phyloP scores from a whole-genome alignment of 2,113 vertebrate species.

The Plotosus lineatus region DNA sequence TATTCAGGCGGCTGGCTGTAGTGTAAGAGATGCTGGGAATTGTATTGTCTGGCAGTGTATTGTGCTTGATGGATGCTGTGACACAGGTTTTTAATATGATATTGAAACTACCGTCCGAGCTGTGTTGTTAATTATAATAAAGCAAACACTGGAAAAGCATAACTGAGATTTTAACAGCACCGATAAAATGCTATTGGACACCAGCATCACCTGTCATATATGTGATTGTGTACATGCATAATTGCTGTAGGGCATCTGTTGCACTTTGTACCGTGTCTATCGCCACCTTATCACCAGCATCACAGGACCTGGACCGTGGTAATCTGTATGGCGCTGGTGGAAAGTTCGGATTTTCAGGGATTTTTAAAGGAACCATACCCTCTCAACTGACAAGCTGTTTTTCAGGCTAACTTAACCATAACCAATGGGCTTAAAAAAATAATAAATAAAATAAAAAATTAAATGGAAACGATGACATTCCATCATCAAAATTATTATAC shows the following conservation, averaged over 20 bases:
- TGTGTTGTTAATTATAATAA: neutral
- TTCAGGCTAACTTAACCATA: no score
- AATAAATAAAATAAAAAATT: no score
- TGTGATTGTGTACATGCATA: neutral
- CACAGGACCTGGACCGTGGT: neutral
- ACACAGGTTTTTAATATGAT: neutral
- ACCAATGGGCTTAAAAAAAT: neutral
- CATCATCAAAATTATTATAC: neutral
- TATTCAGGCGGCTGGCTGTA: no score
- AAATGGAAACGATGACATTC: neutral
- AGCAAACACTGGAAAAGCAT: neutral
- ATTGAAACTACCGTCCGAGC: neutral
- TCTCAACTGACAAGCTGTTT: neutral
- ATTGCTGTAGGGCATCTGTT: neutral
- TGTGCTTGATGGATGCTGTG: no score
- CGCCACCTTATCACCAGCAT: neutral
- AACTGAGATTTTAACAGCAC: neutral
- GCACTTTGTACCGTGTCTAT: neutral
- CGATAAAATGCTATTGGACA: neutral
- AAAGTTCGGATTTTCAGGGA: neutral
- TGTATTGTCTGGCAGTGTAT: no score
- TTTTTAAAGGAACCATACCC: neutral
- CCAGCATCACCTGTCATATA: neutral
- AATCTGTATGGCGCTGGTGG: neutral
- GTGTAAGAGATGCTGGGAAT: no score